Conservation (phyloP, 1,140 invertebrate genomes). For the Trichomalopsis sarcophagae region DNA sequence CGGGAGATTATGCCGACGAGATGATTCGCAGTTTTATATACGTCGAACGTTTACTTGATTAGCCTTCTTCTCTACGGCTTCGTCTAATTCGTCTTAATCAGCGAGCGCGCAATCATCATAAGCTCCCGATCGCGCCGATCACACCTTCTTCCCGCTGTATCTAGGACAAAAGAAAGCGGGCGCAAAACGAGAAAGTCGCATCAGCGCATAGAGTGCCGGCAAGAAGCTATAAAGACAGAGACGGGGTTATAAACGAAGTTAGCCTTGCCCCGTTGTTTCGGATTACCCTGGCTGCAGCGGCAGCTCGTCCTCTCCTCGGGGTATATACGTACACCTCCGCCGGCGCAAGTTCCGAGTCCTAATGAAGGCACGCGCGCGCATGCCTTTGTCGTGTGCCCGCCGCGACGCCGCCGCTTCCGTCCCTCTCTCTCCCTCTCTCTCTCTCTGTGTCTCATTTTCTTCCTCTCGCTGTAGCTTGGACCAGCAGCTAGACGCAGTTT, state of each 20-base stretch:
- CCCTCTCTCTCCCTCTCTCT: not conserved
- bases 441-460: constrained; percentile 33
- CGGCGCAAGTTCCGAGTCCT: constrained; percentile 53
- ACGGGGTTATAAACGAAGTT: constrained; percentile 54
- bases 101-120: not conserved
- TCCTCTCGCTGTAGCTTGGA: constrained; percentile 35
- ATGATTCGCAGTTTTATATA: not conserved
- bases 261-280: constrained; percentile 58
- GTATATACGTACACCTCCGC: constrained; percentile 22
- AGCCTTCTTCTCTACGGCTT: too few relatives aligned
- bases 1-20: constrained; percentile 8
- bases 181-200: not conserved
- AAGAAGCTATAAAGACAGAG: not conserved
- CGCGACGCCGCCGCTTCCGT: not conserved
- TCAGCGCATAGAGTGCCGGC: not conserved
- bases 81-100: not conserved
- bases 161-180: not conserved
- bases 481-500: constrained; percentile 63
- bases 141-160: not conserved
- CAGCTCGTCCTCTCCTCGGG: not conserved
- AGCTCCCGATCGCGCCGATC: not conserved
- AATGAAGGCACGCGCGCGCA: constrained; percentile 65
- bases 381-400: constrained; percentile 62
- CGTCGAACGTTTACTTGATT: not conserved
- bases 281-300: constrained; percentile 55